Conservation (phyloP, 2,888 invertebrate species). For the Macroteleia sp. region DNA sequence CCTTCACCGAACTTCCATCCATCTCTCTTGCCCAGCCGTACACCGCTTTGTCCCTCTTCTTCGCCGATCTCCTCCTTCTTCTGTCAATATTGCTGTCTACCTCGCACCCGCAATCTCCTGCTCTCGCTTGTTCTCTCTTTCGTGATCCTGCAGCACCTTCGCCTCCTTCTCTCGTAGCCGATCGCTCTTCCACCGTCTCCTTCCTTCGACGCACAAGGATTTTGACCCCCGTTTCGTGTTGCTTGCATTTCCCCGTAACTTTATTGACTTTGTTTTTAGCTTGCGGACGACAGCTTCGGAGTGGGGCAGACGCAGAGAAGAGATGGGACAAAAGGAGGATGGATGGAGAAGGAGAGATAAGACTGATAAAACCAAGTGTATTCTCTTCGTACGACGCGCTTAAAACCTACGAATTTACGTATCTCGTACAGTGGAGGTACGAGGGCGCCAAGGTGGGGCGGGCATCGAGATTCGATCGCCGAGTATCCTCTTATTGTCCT, state of each 20-base stretch:
- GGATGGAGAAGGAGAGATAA: constrained; percentile 73
- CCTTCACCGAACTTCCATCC: constrained; percentile 64
- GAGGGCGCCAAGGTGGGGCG: constrained; percentile 63
- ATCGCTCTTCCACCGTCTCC: constrained; percentile 60
- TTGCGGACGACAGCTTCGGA: constrained; percentile 66
- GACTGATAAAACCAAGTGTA: constrained; percentile 76
- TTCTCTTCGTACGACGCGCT: constrained; percentile 57
- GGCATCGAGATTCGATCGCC: constrained; percentile 73
- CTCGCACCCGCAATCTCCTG: constrained; percentile 9
- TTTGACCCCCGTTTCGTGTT: constrained; percentile 84
- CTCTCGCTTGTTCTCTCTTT: constrained; percentile 22
- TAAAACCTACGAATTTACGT: constrained; percentile 63
- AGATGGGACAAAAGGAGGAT: constrained; percentile 60
- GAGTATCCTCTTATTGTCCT: constrained; percentile 72
- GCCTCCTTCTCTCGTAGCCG: constrained; percentile 53
- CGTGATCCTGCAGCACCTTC: constrained; percentile 59
- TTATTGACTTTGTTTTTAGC: constrained; percentile 82
- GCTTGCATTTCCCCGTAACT: constrained; percentile 81
- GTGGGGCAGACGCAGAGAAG: constrained; percentile 56
- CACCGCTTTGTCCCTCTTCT: constrained; percentile 27
- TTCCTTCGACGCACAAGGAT: constrained; percentile 82
- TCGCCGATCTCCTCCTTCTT: constrained; percentile 46
- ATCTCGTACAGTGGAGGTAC: constrained; percentile 23
- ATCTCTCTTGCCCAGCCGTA: constrained; percentile 36
- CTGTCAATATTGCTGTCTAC: constrained; percentile 46